phyloP scores from a whole-genome alignment of 2,797 vertebrate genomes.

The Cynodonichthys magdalenae region DNA sequence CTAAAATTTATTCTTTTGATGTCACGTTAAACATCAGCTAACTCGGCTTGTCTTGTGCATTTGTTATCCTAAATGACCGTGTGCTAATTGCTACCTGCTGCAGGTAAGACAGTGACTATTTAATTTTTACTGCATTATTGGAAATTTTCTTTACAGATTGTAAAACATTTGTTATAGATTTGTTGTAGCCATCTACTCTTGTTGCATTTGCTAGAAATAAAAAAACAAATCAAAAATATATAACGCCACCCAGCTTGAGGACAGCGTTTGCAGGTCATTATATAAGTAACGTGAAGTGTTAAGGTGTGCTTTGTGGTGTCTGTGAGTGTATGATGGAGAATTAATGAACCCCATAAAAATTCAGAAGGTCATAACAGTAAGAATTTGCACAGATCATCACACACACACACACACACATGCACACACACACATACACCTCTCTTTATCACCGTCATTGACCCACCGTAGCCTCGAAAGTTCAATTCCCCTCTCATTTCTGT shows the following conservation, averaged over 20 bases:
- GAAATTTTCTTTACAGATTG: neutral
- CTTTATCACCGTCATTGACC: conserved; percentile 62
- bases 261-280: conserved; percentile 20
- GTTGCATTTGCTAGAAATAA: neutral
- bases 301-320: neutral
- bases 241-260: neutral
- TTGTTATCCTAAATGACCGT: too few species aligned
- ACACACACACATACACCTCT: conserved; percentile 4
- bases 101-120: neutral
- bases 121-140: neutral
- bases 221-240: neutral
- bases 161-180: neutral
- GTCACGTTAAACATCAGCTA: too few species aligned
- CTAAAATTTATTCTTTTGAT: too few species aligned
- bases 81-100: neutral
- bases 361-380: conserved; percentile 11
- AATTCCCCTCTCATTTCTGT: conserved; percentile 67
- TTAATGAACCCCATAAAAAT: conserved; percentile 12
- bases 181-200: neutral
- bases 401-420: conserved; percentile 15
- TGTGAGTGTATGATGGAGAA: conserved; percentile 11
- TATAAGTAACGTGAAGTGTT: neutral
- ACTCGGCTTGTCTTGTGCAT: too few species aligned
- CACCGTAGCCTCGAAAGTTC: conserved; percentile 40
- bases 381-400: conserved; percentile 15